Base-by-base conservation (phyloP, 2,888 invertebrate genomes). In the Leptinotarsa tumamoca region DNA sequence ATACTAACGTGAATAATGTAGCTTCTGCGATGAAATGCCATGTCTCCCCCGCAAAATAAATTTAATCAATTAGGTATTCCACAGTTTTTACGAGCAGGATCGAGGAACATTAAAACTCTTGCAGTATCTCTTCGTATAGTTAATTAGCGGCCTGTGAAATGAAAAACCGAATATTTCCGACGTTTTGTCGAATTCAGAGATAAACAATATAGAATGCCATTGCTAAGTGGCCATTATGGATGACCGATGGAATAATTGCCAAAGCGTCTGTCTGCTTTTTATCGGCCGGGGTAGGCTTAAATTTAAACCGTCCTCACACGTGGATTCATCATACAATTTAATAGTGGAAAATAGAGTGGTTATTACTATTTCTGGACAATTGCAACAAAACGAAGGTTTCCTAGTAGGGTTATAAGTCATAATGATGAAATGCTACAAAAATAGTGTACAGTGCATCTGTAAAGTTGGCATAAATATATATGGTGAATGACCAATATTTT, bases 231-330 rank as follows among this genome's bases (percentile, higher is more conserved):
- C 71, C 73, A 76, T 76, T 76, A 73, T 76, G 70, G 70, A 73
- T 73, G 75, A 75, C 75, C 75, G 72, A 75, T 76, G 71, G 67
- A 73, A 76, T 76, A 73, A 76, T 74, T 76, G 73, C 76, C 76
- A 73, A 76, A 74, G 74, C 71, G 76, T 58, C 58, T 33, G 63
- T 67, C 75, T 67, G 68, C 14, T 68, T 18, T 69, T 75, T 74
- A 74, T 74, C 74, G 66, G 23, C 54, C 13, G n/a, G 15, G 14
- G 15, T 33, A 17, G 49, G 67, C 23, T 51, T 67, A 50, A 51
- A 67, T 67, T 51, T 15, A 51, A 67, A 50, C 68, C 27, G 51
- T 27, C 4, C 52, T 51, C 43, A 43, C 63, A 7, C n/a, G 17
- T 15, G 21, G 18, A 23, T 23, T 58, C 4, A 14, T 58, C 27